These are phyloP conservation scores for Pterocles orientalis DNA, from an alignment of 2,113 vertebrate species.

Conservation along the genomic window DNA sequence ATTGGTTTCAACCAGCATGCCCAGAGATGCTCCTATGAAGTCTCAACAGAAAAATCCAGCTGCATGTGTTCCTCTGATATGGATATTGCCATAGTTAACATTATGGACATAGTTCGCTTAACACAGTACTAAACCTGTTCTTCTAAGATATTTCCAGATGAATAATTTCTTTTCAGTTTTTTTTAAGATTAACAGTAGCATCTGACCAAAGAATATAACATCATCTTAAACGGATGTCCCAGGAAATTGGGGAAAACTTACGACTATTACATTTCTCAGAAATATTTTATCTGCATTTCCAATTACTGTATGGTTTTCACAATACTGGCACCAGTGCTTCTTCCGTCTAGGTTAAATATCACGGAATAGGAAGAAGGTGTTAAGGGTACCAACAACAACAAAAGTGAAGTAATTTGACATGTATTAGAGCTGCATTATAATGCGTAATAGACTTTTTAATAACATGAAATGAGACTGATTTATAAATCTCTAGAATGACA, in stretches of 20 bases:
- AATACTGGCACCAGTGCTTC: not conserved
- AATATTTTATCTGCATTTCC: not conserved
- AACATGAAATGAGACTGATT: constrained; percentile 58
- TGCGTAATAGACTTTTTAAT: constrained; percentile 69
- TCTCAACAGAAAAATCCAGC: not conserved
- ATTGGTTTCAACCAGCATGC: not conserved
- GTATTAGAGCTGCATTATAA: constrained; percentile 55
- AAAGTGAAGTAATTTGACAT: constrained; percentile 23
- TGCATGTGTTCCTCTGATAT: fast-evolving
- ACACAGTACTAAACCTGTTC: not conserved
- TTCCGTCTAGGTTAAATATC: not conserved
- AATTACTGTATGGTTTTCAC: not conserved
- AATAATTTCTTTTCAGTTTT: not conserved
- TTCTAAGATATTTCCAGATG: not conserved
- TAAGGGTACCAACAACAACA: not conserved
- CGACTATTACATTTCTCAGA: not conserved
- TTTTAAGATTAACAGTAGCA: not conserved
- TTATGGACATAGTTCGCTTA: not conserved
- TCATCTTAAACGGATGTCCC: not conserved
- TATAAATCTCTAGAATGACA: constrained; percentile 72
- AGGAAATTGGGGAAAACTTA: not conserved
- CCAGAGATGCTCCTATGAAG: not conserved
- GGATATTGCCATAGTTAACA: not conserved
- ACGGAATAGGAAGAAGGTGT: not conserved
- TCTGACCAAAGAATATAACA: not conserved